Percentiles rank a stretch among this genome's conserved stretches.
These are phyloP conservation scores for Pegoplata infirma DNA, from an alignment of 2,888 invertebrate species.

Conservation along the genomic window DNA sequence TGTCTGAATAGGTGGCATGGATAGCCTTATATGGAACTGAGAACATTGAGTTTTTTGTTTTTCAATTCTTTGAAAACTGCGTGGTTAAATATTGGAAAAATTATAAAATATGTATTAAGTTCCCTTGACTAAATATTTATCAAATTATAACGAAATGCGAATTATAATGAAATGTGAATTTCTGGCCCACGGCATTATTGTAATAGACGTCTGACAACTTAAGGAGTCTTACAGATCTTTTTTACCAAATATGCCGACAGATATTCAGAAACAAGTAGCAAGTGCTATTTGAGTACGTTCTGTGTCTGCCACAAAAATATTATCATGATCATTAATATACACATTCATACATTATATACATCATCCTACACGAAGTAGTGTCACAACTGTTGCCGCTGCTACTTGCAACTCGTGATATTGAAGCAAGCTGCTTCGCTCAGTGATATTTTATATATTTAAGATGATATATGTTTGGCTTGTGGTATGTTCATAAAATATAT, in stretches of 20 bases:
- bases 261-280: conserved; percentile 38
- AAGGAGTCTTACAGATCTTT: conserved; percentile 19
- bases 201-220: conserved; percentile 12
- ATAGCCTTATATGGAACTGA: too few species aligned
- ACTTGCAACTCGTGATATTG: conserved; percentile 36
- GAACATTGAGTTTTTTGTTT: too few species aligned
- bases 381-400: conserved; percentile 25
- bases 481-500: conserved; percentile 53
- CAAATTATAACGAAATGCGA: too few species aligned
- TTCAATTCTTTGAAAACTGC: too few species aligned
- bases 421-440: background rate
- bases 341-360: background rate
- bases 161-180: too few species aligned
- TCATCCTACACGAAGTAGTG: background rate
- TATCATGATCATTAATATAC: conserved; percentile 54
- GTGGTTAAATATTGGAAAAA: too few species aligned
- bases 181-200: too few species aligned
- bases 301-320: conserved; percentile 50
- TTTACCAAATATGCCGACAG: conserved; percentile 21
- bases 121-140: too few species aligned
- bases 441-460: conserved; percentile 26
- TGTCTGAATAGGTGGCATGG: too few species aligned
- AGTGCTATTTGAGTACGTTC: conserved; percentile 31
- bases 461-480: conserved; percentile 61
- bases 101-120: too few species aligned